Base-by-base conservation (phyloP, 2,888 invertebrate genomes). In the Aspidiotus destructor region DNA sequence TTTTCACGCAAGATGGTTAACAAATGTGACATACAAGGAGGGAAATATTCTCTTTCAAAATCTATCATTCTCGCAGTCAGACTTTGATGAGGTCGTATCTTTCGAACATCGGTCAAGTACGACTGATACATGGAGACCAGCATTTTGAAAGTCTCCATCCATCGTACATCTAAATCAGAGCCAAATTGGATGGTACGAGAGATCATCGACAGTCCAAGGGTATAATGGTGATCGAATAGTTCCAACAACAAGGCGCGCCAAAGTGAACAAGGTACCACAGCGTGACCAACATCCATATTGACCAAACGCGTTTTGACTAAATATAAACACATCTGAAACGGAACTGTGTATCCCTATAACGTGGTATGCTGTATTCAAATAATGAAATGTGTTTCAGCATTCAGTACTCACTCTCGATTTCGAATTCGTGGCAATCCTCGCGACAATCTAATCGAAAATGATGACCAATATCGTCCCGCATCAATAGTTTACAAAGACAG, bases 1-100 rank as follows among this genome's bases (percentile, higher is more conserved):
- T 79, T 81, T 11, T 74, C 76, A 52, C 81, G 75, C 53, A 87
- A 75, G 63, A 77, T 77, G 68, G 75, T 74, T 73, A 85, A 84
- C 60, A 86, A 78, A 73, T 84, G 82, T 60, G 79, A 75, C 86
- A 87, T 87, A 72, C 87, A 87, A 0, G 83, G 82, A 1, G 86
- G 85, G 75, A 85, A 85, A 57, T 76, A 75, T 9, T 15, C 7
- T 60, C 64, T 71, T n/a, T 70, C 64, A 48, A 52, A 28, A 58
- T 71, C 62, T 10, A 73, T 62, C 72, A 28, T 16, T 28, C 40
- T 58, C 8, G 58, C 58, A 13, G 58, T 17, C 3, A 58, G 58
- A n/a, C 41, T 7, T 44, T 41, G 44, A 13, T 28, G 42, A 7
- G 41, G 16, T 41, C 7, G 9, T 10, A 16, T 9, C 16, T 40